phyloP scores from a whole-genome alignment of 2,888 invertebrate species.

The Leucozona laternaria region DNA sequence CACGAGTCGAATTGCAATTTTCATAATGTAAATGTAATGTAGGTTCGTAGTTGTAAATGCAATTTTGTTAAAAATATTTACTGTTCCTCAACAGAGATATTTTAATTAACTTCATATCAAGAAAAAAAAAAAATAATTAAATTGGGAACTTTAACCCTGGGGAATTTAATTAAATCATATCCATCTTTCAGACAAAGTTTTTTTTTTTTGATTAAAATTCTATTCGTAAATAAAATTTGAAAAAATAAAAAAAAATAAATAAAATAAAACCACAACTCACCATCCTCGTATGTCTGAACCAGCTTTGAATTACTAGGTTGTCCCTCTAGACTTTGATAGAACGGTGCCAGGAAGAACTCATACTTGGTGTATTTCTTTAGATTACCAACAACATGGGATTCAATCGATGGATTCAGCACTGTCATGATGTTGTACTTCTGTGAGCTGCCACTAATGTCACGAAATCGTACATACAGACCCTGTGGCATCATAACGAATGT shows the following conservation, averaged over 20 bases:
- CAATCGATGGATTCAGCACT: slow-evolving; percentile 86
- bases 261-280: slow-evolving; percentile 82
- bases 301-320: slow-evolving; percentile 95
- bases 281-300: slow-evolving; percentile 94
- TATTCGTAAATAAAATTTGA: neutral
- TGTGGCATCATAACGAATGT: slow-evolving; percentile 82
- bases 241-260: neutral
- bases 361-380: slow-evolving; percentile 92
- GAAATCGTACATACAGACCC: slow-evolving; percentile 88
- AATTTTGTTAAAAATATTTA: neutral
- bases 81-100: neutral
- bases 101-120: slow-evolving; percentile 4
- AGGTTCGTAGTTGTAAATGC: rapidly evolving
- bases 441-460: slow-evolving; percentile 86
- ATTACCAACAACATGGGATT: slow-evolving; percentile 88
- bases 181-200: neutral
- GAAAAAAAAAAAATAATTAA: slow-evolving; percentile 4
- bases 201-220: neutral
- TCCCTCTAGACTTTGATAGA: slow-evolving; percentile 93
- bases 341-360: slow-evolving; percentile 94
- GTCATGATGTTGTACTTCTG: slow-evolving; percentile 88
- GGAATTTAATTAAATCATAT: slow-evolving; percentile 15
- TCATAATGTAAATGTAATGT: no score
- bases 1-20: neutral
- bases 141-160: neutral